phyloP scores from a whole-genome alignment of 1,140 invertebrate genomes.

The Pomacea maculata region DNA sequence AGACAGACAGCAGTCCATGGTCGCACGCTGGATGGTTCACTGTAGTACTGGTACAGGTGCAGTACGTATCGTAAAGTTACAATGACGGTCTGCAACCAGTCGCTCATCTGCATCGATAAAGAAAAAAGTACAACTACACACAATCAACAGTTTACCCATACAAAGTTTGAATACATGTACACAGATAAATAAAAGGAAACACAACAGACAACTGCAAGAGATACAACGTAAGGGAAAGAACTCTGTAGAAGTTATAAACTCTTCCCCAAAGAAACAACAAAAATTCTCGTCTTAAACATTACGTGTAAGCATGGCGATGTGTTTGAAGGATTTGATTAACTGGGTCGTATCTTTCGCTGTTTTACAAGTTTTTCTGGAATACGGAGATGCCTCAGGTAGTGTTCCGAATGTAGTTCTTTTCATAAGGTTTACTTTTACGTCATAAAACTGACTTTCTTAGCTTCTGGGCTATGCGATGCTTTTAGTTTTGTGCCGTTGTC shows the following conservation, averaged over 20 bases:
- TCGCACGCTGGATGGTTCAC: too few relatives aligned
- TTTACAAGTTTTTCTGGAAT: conserved; percentile 3
- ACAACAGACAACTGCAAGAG: not conserved
- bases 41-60: too few relatives aligned
- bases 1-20: too few relatives aligned
- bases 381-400: conserved; percentile 6
- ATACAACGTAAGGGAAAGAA: not conserved
- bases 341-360: conserved; percentile 12
- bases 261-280: not conserved
- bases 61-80: too few relatives aligned
- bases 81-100: too few relatives aligned
- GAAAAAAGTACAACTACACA: not conserved
- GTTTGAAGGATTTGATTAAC: not conserved
- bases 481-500: not conserved
- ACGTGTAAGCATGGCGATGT: conserved; percentile 32
- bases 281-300: conserved; percentile 8
- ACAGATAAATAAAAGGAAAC: not conserved
- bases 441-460: not conserved
- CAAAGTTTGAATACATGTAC: not conserved
- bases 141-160: not conserved
- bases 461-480: not conserved
- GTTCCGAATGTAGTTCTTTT: not conserved
- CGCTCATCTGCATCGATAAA: too few relatives aligned
- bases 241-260: not conserved
- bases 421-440: not conserved